Conservation (phyloP, 1,140 invertebrate genomes). For the Artemia franciscana region DNA sequence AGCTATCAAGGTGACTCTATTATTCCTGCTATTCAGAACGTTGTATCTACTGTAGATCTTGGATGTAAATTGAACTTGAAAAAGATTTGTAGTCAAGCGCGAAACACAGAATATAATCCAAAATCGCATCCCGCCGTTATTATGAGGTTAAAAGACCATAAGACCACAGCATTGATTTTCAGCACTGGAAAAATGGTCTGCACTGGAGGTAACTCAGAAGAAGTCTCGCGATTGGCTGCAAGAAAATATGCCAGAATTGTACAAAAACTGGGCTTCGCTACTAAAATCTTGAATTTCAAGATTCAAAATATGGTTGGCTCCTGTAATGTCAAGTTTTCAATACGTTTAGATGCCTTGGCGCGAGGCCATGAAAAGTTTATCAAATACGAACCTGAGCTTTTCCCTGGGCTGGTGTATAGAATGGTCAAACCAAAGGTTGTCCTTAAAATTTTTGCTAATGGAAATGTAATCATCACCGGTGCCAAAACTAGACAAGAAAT, state of each 20-base stretch:
- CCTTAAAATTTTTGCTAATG: no score
- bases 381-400: no score
- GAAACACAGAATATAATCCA: slow-evolving; percentile 34
- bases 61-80: slow-evolving; percentile 20
- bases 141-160: slow-evolving; percentile 29
- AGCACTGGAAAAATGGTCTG: slow-evolving; percentile 34
- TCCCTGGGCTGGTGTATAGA: no score
- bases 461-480: no score
- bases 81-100: slow-evolving; percentile 28
- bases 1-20: no score
- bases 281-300: no score
- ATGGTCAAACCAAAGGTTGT: no score
- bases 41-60: slow-evolving; percentile 26
- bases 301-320: slow-evolving; percentile 8
- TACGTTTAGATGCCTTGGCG: no score
- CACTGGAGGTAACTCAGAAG: slow-evolving; percentile 31
- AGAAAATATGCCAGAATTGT: slow-evolving; percentile 31
- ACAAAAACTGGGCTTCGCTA: slow-evolving; percentile 32
- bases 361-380: no score
- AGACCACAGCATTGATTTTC: slow-evolving; percentile 33
- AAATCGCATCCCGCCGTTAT: slow-evolving; percentile 34
- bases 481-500: no score
- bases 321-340: slow-evolving; percentile 8
- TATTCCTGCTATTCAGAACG: no score
- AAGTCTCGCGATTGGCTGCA: slow-evolving; percentile 26